These are phyloP conservation scores for Orussus abietinus DNA, from an alignment of 1,140 invertebrate genomes.

Conservation along the genomic window DNA sequence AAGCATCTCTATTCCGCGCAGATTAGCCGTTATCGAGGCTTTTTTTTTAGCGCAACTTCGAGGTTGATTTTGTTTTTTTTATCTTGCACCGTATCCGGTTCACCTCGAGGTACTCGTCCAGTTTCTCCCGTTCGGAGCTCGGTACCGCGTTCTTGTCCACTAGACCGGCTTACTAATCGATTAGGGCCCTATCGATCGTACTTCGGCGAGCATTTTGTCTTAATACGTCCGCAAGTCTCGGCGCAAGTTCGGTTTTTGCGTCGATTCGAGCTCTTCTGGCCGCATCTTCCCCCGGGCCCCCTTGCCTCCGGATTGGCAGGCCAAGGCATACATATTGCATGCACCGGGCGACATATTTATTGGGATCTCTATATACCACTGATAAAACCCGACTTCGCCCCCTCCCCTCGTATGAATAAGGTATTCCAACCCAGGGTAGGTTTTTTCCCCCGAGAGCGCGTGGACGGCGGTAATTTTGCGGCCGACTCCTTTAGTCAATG, in stretches of 20 bases:
- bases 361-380: conserved; percentile 41
- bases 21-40: too few relatives aligned
- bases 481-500: conserved; percentile 24
- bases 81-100: too few relatives aligned
- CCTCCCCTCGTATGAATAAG: conserved; percentile 32
- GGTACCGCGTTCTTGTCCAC: too few relatives aligned
- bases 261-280: conserved; percentile 1
- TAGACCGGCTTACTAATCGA: too few relatives aligned
- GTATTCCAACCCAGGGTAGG: conserved; percentile 32
- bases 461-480: conserved; percentile 27
- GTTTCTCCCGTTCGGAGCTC: too few relatives aligned
- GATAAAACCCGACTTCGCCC: conserved; percentile 34
- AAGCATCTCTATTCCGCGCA: too few relatives aligned
- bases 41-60: too few relatives aligned
- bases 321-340: conserved; percentile 49
- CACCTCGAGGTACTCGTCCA: too few relatives aligned
- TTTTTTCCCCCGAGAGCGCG: conserved; percentile 18
- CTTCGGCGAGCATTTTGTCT: conserved; percentile 28
- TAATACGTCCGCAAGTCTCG: conserved; percentile 29
- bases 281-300: conserved; percentile 22
- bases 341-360: conserved; percentile 45
- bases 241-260: conserved; percentile 30
- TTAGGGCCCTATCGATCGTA: background rate
- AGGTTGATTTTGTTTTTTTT: too few relatives aligned
- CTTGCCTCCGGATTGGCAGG: conserved; percentile 30